A percentile compares a stretch with the other conserved stretches of the same genome.
These are phyloP conservation scores for Xanthorhoe spadicearia DNA, from an alignment of 2,888 invertebrate genomes.

Conservation along the genomic window DNA sequence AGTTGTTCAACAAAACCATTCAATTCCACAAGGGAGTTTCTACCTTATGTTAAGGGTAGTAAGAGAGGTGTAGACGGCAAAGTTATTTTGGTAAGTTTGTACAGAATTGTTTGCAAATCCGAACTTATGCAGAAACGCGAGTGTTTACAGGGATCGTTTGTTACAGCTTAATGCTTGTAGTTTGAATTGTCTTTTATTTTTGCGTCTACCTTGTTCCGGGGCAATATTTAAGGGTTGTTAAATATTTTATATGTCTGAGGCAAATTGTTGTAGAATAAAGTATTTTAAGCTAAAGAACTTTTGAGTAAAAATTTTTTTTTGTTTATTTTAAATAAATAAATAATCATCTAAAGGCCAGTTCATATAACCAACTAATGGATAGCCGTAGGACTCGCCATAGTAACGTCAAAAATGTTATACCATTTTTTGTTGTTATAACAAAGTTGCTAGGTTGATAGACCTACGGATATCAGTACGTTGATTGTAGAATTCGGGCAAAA, in stretches of 20 bases:
- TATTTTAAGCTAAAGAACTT: not conserved
- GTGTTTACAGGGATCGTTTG: conserved; percentile 76
- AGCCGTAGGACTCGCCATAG: no score
- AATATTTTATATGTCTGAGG: not conserved
- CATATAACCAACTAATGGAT: no score
- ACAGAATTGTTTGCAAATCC: conserved; percentile 73
- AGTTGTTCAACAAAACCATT: conserved; percentile 49
- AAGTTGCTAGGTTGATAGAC: no score
- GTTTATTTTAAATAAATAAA: no score
- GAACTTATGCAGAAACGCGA: conserved; percentile 73
- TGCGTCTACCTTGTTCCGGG: conserved; percentile 16
- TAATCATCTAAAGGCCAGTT: no score
- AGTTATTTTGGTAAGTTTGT: conserved; percentile 56
- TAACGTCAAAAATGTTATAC: no score
- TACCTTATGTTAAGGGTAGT: conserved; percentile 29
- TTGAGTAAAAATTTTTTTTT: no score
- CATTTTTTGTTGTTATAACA: no score
- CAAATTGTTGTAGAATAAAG: not conserved
- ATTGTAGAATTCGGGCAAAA: no score
- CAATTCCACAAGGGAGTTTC: conserved; percentile 26
- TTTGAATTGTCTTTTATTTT: conserved; percentile 62
- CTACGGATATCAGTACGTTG: no score
- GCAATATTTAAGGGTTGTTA: conserved; percentile 6
- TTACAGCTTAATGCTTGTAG: conserved; percentile 73
- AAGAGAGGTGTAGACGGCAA: conserved; percentile 36